Evolutionary conservation across 2,888 invertebrate species (phyloP).

Genomic region (Dynastes tityus): DNA sequence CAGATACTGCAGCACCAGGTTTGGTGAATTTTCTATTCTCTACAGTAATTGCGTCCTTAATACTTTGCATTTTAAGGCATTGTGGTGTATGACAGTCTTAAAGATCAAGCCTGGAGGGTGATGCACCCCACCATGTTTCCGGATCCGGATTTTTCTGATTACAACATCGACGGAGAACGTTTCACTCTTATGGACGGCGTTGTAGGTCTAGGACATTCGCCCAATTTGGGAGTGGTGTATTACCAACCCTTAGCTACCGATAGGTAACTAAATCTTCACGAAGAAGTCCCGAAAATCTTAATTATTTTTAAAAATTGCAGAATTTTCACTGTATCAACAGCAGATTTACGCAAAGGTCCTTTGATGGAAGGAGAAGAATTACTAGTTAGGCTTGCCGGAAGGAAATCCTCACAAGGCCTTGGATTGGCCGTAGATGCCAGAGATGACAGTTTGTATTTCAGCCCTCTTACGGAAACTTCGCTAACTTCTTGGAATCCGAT

Average conservation of each 20-base stretch:
- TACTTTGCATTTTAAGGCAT: slow-evolving; percentile 67
- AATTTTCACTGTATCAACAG: slow-evolving; percentile 84
- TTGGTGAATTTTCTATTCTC: slow-evolving; percentile 51
- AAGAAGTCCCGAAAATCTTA: background rate
- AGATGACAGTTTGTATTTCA: slow-evolving; percentile 84
- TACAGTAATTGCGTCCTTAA: background rate
- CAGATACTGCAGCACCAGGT: slow-evolving; percentile 88
- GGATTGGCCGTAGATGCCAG: slow-evolving; percentile 81
- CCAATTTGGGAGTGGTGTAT: slow-evolving; percentile 77
- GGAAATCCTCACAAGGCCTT: slow-evolving; percentile 88
- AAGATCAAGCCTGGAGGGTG: slow-evolving; percentile 86
- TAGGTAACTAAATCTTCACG: slow-evolving; percentile 68
- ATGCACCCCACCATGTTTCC: slow-evolving; percentile 90
- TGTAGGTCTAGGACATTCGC: slow-evolving; percentile 81
- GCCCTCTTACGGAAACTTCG: slow-evolving; percentile 86
- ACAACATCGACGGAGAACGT: slow-evolving; percentile 78
- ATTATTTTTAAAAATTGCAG: slow-evolving; percentile 69
- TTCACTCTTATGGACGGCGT: slow-evolving; percentile 85
- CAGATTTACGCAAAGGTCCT: slow-evolving; percentile 82
- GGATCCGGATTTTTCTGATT: slow-evolving; percentile 84
- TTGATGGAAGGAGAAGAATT: slow-evolving; percentile 80
- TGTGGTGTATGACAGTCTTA: slow-evolving; percentile 79
- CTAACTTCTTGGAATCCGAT: slow-evolving; percentile 86
- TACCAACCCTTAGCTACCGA: slow-evolving; percentile 84
- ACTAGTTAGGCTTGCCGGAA: slow-evolving; percentile 84